Conservation (phyloP, 2,797 vertebrate genomes). For the Hafferia zeledoni region DNA sequence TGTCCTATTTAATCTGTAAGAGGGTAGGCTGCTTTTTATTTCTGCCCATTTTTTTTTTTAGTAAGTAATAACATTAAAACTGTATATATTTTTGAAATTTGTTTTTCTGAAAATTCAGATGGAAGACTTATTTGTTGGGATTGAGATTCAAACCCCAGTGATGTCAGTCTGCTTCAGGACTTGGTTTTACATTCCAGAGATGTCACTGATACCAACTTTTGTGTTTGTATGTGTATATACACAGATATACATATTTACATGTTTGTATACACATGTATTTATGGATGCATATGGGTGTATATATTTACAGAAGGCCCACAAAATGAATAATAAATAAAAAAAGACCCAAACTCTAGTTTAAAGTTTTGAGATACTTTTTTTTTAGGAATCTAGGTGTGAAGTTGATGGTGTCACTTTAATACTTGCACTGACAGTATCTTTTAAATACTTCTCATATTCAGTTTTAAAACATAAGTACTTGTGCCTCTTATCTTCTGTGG, state of each 20-base stretch:
- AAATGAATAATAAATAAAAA: neutral
- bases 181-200: neutral
- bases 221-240: neutral
- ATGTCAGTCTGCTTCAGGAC: neutral
- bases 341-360: neutral
- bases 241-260: neutral
- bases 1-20: neutral
- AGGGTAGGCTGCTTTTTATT: neutral
- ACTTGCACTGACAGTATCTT: neutral
- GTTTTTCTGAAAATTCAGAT: neutral
- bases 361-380: neutral
- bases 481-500: slow-evolving; percentile 12
- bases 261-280: neutral
- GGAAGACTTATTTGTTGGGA: neutral
- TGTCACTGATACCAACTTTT: neutral
- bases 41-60: neutral
- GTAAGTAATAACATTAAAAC: neutral
- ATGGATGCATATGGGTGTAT: neutral
- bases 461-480: slow-evolving; percentile 50
- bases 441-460: slow-evolving; percentile 9
- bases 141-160: neutral
- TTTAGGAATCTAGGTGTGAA: neutral
- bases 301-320: neutral
- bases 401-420: neutral
- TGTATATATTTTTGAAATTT: neutral